Evolutionary conservation across 2,113 vertebrate genomes (phyloP).

Genomic region (Aleadryas rufinucha): DNA sequence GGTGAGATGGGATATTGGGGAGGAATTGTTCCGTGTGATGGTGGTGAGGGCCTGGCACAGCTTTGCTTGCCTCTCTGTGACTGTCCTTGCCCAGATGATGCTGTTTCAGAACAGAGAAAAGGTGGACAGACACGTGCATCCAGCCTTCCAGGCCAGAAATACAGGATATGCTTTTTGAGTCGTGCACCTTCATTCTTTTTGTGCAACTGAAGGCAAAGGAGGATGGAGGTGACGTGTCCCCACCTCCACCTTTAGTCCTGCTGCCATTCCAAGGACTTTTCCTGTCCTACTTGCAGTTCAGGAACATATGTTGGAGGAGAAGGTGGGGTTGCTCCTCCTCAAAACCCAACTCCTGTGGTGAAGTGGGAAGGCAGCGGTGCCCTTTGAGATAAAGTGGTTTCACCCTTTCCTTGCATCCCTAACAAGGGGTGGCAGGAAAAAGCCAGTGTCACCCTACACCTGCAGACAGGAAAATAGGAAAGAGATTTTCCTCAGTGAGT

Average conservation of each 20-base stretch:
- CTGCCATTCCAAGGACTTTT: not conserved
- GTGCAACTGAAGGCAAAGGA: not conserved
- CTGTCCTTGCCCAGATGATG: not conserved
- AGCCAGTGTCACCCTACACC: fast-evolving
- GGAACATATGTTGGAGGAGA: not conserved
- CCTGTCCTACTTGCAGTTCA: not conserved
- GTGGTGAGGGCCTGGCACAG: not conserved
- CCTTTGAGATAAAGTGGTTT: not conserved
- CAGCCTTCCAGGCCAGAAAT: not conserved
- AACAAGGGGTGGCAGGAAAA: not conserved
- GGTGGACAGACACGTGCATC: not conserved
- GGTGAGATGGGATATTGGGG: not conserved
- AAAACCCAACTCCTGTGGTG: not conserved
- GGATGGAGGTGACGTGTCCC: not conserved
- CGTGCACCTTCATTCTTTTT: fast-evolving
- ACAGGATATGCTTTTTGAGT: not conserved
- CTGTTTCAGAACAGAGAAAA: not conserved
- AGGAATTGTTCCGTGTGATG: not conserved
- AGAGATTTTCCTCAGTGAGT: not conserved
- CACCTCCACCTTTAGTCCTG: not conserved
- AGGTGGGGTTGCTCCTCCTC: not conserved
- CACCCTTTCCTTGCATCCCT: not conserved
- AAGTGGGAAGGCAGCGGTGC: not conserved
- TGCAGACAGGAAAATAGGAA: not conserved
- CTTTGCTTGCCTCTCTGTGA: fast-evolving